These are phyloP conservation scores for Coptodon rendalli DNA, from an alignment of 2,113 vertebrate genomes.

Conservation along the genomic window DNA sequence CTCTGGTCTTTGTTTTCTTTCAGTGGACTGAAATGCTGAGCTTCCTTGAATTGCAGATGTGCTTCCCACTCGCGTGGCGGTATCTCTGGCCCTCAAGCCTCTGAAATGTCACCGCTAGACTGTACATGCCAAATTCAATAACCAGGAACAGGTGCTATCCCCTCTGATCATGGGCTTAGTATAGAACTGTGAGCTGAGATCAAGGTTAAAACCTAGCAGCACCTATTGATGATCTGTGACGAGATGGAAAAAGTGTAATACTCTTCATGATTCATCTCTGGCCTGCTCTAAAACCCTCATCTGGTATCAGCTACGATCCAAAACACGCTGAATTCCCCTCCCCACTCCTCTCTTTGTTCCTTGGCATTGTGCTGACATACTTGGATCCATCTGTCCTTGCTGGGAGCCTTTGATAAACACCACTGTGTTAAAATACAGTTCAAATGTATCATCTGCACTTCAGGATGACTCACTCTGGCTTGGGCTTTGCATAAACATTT, in stretches of 20 bases:
- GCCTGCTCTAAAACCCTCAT: conserved; percentile 10
- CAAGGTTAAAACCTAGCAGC: neutral
- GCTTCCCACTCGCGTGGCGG: neutral
- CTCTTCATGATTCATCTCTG: neutral
- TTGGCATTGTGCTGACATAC: neutral
- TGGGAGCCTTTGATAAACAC: neutral
- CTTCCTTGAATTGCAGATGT: conserved; percentile 38
- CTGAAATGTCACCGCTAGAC: conserved; percentile 9
- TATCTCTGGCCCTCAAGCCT: neutral
- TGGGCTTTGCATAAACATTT: conserved; percentile 7
- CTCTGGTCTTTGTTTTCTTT: neutral
- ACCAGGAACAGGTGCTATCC: conserved; percentile 41
- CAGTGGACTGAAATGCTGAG: conserved; percentile 17
- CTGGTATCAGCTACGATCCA: neutral
- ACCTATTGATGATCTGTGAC: neutral
- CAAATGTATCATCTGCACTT: neutral
- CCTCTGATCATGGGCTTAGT: neutral
- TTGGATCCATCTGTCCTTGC: conserved; percentile 12
- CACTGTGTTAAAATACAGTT: neutral
- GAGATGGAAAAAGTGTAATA: neutral
- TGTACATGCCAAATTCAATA: conserved; percentile 7
- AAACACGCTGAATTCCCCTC: neutral
- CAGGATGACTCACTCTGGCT: conserved; percentile 4
- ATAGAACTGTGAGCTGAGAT: neutral
- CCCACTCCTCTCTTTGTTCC: neutral